These are phyloP conservation scores for Arbacia lixula DNA, from an alignment of 53 echinoderm and acorn worm genomes.

Conservation along the genomic window DNA sequence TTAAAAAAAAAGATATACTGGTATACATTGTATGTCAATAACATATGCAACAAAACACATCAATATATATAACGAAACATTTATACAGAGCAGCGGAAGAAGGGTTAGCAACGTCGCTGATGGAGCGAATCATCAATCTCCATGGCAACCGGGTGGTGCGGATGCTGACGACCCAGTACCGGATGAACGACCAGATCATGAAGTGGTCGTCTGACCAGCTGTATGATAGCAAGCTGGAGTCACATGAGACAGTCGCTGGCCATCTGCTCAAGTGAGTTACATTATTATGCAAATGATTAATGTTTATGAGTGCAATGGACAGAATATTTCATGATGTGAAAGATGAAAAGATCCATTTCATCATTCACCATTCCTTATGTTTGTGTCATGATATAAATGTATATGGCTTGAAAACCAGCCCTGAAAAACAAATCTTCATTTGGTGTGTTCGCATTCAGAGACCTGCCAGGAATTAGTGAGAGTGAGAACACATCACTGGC, in stretches of 20 bases:
- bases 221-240: constrained; percentile 71
- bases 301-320: too few relatives aligned
- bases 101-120: constrained; percentile 84
- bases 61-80: too few relatives aligned
- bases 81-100: constrained; percentile 72
- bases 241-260: constrained; percentile 74
- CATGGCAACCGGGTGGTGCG: constrained; percentile 78
- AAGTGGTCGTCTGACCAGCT: constrained; percentile 88
- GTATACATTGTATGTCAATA: too few relatives aligned
- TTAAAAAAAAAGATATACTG: too few relatives aligned
- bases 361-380: too few relatives aligned
- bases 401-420: too few relatives aligned
- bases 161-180: constrained; percentile 94
- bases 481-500: constrained; percentile 75
- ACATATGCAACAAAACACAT: too few relatives aligned
- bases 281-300: too few relatives aligned
- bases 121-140: constrained; percentile 88
- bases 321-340: too few relatives aligned
- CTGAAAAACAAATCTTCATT: too few relatives aligned
- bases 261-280: constrained; percentile 82
- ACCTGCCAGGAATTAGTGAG: constrained; percentile 66
- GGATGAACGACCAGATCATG: constrained; percentile 96
- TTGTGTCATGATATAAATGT: too few relatives aligned
- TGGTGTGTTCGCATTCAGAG: constrained; percentile 21
- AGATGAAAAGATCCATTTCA: too few relatives aligned